Evolutionary conservation across 2,888 invertebrate genomes (phyloP), one percentile per base, ranked within the genome.

Genomic region (Tipula confusa): DNA sequence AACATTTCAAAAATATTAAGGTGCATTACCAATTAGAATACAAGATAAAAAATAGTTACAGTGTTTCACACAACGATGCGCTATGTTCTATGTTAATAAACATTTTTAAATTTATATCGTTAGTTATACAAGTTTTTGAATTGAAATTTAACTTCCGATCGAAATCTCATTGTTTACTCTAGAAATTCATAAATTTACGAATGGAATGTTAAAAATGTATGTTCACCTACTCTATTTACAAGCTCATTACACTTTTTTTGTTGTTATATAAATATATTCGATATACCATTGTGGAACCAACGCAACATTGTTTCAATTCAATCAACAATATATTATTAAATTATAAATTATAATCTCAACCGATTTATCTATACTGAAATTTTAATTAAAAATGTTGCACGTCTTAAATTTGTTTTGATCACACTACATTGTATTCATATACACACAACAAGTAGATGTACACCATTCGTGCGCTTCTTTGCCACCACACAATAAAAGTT

Each of bases 181-280:
- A n/a, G n/a, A n/a, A n/a, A 43, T 43, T 15, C 15, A 43, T 5
- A 64, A 3, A 64, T 64, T n/a, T 64, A n/a, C 9, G 64, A 64
- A 64, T 64, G 64, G 64, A 64, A 64, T 64, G 64, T 64, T 64
- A 64, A 64, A 64, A 64, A 64, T 64, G 64, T 64, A 24, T 64
- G 9, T 64, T 64, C 64, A 64, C 64, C 64, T 64, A 64, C 64
- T 64, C 64, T 64, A 64, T 64, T 64, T 64, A 24, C 9, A 11
- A 64, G 24, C 64, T 64, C 64, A 64, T 64, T 64, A 64, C 64
- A 64, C 64, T 24, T n/a, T n/a, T n/a, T n/a, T n/a, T n/a, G n/a
- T n/a, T n/a, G n/a, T n/a, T 64, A 24, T 43, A 64, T 24, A 18
- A 9, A n/a, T n/a, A n/a, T n/a, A n/a, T n/a, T n/a, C n/a, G 2